phyloP scores from a whole-genome alignment of 2,113 vertebrate genomes.

The Scytalopus superciliaris region DNA sequence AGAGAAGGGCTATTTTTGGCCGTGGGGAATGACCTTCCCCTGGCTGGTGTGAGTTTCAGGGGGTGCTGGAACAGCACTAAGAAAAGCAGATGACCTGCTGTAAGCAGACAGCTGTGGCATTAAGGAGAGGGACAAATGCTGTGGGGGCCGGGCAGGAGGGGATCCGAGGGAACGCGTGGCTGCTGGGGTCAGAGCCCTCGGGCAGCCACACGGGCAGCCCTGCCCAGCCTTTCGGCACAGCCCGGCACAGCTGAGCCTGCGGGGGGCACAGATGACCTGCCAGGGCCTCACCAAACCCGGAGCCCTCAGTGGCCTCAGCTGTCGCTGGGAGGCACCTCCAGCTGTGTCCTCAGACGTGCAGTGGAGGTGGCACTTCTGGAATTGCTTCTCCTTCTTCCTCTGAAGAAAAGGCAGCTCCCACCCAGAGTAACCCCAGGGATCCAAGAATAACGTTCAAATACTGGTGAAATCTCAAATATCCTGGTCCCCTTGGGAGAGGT shows the following conservation, averaged over 20 bases:
- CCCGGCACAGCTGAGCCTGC: no score
- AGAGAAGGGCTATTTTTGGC: slow-evolving; percentile 81
- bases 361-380: not conserved
- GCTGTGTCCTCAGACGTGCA: rapidly evolving
- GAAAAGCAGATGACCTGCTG: slow-evolving; percentile 70
- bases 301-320: not conserved
- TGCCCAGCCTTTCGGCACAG: no score
- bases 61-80: slow-evolving; percentile 59
- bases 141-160: not conserved
- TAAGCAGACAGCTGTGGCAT: slow-evolving; percentile 58
- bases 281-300: no score
- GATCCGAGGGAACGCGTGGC: not conserved
- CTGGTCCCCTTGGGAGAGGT: not conserved
- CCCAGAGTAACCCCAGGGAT: not conserved
- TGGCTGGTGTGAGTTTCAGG: slow-evolving; percentile 76
- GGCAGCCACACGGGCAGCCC: no score
- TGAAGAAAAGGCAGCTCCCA: not conserved
- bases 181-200: not conserved
- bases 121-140: not conserved
- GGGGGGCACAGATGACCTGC: no score
- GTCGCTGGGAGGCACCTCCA: not conserved
- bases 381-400: rapidly evolving
- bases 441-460: not conserved
- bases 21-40: slow-evolving; percentile 26
- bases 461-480: not conserved